phyloP scores from a whole-genome alignment of 2,888 invertebrate species.

The Stratiomys singularior region DNA sequence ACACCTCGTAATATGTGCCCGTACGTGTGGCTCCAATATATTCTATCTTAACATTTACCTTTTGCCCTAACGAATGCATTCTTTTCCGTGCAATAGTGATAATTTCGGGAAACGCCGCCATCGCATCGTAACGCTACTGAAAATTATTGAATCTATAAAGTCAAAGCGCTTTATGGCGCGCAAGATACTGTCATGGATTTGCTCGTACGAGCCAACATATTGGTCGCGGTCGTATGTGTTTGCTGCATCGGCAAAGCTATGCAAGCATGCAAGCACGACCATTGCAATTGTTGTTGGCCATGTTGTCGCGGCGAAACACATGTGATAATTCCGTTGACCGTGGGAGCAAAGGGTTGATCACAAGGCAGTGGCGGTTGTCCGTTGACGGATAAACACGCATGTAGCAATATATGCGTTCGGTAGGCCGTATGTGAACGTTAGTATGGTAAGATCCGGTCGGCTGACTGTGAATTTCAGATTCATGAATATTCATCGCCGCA shows the following conservation, averaged over 20 bases:
- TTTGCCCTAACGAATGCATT: constrained; percentile 32
- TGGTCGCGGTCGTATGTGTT: too few species aligned
- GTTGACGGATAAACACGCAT: neutral
- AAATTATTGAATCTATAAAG: constrained; percentile 36
- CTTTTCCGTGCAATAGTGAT: constrained; percentile 35
- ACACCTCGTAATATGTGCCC: neutral
- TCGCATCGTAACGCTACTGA: neutral
- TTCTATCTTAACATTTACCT: constrained; percentile 14
- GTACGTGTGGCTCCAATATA: neutral
- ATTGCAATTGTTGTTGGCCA: constrained; percentile 11
- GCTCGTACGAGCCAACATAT: too few species aligned
- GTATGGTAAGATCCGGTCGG: constrained; percentile 40
- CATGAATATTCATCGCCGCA: constrained; percentile 46
- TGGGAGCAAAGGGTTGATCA: constrained; percentile 37
- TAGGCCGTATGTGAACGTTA: neutral
- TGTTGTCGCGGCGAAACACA: constrained; percentile 17
- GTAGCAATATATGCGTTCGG: neutral
- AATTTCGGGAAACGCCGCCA: constrained; percentile 22
- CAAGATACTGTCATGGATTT: neutral
- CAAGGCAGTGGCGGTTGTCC: constrained; percentile 12
- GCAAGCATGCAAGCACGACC: neutral
- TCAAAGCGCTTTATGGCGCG: neutral
- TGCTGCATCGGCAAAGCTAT: too few species aligned
- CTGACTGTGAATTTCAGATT: constrained; percentile 46
- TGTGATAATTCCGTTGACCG: constrained; percentile 35